Evolutionary conservation across 1,140 invertebrate genomes (phyloP).

Genomic region (Nasonia vitripennis): DNA sequence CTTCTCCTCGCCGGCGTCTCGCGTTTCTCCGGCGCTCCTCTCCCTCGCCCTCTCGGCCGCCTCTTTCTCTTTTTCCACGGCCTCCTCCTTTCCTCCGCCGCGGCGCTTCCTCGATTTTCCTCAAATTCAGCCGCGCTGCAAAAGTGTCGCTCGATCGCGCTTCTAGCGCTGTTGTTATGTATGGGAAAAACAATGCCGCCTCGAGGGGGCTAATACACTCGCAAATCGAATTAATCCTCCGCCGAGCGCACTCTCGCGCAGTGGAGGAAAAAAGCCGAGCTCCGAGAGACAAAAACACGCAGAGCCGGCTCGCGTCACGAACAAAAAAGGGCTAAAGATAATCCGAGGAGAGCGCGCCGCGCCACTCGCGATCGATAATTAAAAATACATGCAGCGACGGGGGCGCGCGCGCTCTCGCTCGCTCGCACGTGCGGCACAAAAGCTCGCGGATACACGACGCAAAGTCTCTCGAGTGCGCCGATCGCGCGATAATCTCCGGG

Average conservation of each 20-base stretch:
- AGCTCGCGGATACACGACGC: neutral
- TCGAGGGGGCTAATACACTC: too few species aligned
- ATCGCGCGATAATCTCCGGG: constrained; percentile 21
- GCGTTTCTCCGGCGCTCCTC: constrained; percentile 46
- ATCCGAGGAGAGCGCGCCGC: constrained; percentile 3
- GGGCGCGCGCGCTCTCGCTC: neutral
- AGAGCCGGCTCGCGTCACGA: too few species aligned
- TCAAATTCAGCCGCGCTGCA: too few species aligned
- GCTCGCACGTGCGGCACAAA: neutral
- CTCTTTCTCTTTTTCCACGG: constrained; percentile 20
- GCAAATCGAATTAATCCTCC: too few species aligned
- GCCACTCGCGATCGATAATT: constrained; percentile 42
- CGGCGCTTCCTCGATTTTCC: too few species aligned
- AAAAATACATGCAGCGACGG: constrained; percentile 29
- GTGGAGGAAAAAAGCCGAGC: neutral
- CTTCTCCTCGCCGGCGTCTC: constrained; percentile 15
- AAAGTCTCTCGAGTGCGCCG: neutral
- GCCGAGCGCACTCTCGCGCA: too few species aligned
- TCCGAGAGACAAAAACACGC: too few species aligned
- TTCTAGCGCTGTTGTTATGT: too few species aligned
- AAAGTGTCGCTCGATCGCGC: too few species aligned
- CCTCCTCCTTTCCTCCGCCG: constrained; percentile 7
- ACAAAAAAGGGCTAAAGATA: constrained; percentile 27
- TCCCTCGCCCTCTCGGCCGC: constrained; percentile 8
- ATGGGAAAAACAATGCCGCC: too few species aligned